These are phyloP conservation scores for Sylvilagus floridanus DNA, from an alignment of 2,797 vertebrate genomes.

Conservation along the genomic window DNA sequence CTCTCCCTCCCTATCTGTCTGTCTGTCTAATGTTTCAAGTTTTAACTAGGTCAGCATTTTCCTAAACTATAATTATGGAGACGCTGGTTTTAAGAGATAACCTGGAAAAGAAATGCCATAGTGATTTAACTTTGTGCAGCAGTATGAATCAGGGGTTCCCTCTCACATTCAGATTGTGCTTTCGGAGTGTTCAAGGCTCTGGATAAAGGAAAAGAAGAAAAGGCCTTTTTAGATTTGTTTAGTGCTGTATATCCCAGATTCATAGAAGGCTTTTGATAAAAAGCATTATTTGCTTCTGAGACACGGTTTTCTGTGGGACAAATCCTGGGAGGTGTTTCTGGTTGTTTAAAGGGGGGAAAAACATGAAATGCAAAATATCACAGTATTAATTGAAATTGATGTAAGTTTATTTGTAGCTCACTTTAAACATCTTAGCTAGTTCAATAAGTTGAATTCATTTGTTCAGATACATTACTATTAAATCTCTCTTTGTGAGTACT, in stretches of 20 bases:
- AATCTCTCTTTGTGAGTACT: not conserved
- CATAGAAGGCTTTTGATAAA: slow-evolving; percentile 35
- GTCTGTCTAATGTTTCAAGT: not conserved
- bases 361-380: slow-evolving; percentile 9
- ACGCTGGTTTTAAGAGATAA: slow-evolving; percentile 27
- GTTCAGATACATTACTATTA: not conserved
- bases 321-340: not conserved
- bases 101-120: not conserved
- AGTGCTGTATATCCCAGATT: not conserved
- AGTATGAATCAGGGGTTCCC: not conserved
- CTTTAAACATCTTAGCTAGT: slow-evolving; percentile 1
- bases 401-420: slow-evolving; percentile 15
- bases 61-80: not conserved
- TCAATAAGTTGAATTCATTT: not conserved
- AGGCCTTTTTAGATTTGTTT: slow-evolving; percentile 7
- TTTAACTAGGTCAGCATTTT: slow-evolving; percentile 14
- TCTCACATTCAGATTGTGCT: slow-evolving; percentile 16
- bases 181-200: slow-evolving; percentile 23
- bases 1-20: too few relatives aligned
- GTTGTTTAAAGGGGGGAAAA: not conserved
- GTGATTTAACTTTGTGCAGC: slow-evolving; percentile 27
- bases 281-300: slow-evolving; percentile 14
- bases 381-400: not conserved
- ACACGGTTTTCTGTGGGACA: not conserved
- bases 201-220: not conserved